A percentile compares a stretch with the other conserved stretches of the same genome.
Conservation (phyloP, 2,113 vertebrate species). For the Varanus salvator region DNA sequence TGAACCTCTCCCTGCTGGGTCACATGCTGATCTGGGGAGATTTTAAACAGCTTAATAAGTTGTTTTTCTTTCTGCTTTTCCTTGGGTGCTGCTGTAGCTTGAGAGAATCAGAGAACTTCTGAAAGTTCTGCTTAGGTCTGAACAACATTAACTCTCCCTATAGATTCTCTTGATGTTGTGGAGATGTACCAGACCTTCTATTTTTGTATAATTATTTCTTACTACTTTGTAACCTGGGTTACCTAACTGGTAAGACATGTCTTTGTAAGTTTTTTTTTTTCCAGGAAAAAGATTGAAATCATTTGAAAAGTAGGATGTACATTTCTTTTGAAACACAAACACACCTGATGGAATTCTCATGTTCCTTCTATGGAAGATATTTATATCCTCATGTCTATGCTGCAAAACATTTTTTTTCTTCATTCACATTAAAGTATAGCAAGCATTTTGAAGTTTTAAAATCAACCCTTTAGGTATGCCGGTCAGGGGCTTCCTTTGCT, state of each 20-base stretch:
- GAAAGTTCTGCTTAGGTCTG: conserved; percentile 44
- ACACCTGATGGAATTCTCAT: not conserved
- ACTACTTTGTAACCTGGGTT: not conserved
- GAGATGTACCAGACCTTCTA: conserved; percentile 14
- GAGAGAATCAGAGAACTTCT: conserved; percentile 49
- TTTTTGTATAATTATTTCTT: conserved; percentile 28
- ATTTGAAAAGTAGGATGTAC: not conserved
- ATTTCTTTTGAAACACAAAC: not conserved
- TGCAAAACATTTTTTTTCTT: not conserved
- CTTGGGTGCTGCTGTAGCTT: conserved; percentile 62
- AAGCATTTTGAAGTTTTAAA: not conserved
- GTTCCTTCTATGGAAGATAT: not conserved
- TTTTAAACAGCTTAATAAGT: conserved; percentile 70
- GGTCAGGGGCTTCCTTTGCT: not conserved
- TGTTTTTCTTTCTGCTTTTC: conserved; percentile 64
- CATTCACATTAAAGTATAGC: not conserved
- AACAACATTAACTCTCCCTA: conserved; percentile 27
- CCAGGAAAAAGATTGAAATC: not conserved
- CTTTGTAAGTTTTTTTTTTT: conserved; percentile 19
- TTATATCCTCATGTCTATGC: not conserved
- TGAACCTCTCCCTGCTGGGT: conserved; percentile 78
- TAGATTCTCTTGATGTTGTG: conserved; percentile 26
- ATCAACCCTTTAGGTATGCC: not conserved
- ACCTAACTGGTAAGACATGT: not conserved
- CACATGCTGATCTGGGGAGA: conserved; percentile 74